A percentile compares a stretch with the other conserved stretches of the same genome.
phyloP scores from a whole-genome alignment of 64 coral and sea anemone genomes.

The Pocillopora damicornis region DNA sequence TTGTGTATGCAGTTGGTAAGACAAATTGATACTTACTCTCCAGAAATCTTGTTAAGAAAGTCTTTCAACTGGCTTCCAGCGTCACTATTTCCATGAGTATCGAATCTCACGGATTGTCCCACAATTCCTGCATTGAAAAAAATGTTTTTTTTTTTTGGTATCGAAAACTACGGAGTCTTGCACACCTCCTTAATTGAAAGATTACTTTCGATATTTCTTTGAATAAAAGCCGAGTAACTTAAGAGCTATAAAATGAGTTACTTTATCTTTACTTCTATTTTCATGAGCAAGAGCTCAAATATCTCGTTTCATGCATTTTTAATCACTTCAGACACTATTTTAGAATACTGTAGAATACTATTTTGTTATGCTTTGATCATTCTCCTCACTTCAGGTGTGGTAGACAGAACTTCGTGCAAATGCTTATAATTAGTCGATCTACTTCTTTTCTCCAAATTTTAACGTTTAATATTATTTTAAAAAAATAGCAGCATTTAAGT shows the following conservation, averaged over 20 bases:
- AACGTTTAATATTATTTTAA: neutral
- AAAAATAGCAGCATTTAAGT: no score
- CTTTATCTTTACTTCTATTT: no score
- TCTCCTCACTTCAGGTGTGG: no score
- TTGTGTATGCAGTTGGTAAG: neutral
- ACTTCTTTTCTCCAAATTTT: no score
- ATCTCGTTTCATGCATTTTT: no score
- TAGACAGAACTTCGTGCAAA: neutral
- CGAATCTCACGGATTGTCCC: neutral
- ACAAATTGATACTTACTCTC: neutral
- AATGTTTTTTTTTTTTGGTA: neutral
- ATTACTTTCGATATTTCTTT: no score
- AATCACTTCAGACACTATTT: no score
- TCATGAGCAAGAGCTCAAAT: no score
- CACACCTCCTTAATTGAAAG: neutral
- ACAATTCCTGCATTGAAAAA: neutral
- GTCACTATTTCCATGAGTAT: neutral
- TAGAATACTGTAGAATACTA: no score
- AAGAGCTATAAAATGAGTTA: no score
- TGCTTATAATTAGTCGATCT: neutral
- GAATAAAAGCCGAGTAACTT: no score
- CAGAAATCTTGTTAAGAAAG: neutral
- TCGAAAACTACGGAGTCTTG: neutral
- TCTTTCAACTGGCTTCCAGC: neutral
- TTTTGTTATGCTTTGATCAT: no score